Evolutionary conservation across 2,888 invertebrate genomes (phyloP).

Genomic region (Cyclophora albipunctata): DNA sequence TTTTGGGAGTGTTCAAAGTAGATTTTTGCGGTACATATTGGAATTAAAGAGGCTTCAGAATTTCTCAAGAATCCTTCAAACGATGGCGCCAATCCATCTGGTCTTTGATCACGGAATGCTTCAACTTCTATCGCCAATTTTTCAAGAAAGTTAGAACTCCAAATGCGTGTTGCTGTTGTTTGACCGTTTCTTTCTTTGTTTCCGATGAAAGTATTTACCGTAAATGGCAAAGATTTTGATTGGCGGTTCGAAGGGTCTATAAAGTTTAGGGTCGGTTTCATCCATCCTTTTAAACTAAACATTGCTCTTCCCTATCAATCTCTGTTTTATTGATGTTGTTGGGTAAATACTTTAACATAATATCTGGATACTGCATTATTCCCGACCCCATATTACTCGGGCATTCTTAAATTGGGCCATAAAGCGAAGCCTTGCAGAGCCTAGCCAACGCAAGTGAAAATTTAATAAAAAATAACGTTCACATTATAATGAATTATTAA

Average conservation of each 20-base stretch:
- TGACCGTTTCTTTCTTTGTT: slow-evolving; percentile 44
- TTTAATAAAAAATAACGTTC: slow-evolving; percentile 63
- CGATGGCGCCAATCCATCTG: slow-evolving; percentile 34
- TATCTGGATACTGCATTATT: slow-evolving; percentile 39
- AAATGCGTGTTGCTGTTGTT: slow-evolving; percentile 41
- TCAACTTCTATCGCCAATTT: slow-evolving; percentile 47
- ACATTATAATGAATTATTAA: slow-evolving; percentile 57
- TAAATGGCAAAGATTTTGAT: slow-evolving; percentile 43
- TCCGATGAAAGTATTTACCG: slow-evolving; percentile 35
- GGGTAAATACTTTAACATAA: slow-evolving; percentile 4
- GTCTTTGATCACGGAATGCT: slow-evolving; percentile 57
- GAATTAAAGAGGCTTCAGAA: slow-evolving; percentile 36
- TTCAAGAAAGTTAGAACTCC: slow-evolving; percentile 40
- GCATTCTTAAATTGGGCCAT: slow-evolving; percentile 63
- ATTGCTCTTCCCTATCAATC: slow-evolving; percentile 11
- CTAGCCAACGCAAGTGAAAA: slow-evolving; percentile 48
- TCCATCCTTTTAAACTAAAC: slow-evolving; percentile 35
- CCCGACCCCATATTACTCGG: slow-evolving; percentile 52
- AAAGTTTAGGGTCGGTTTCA: slow-evolving; percentile 34
- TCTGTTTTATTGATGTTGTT: neutral
- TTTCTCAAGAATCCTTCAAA: slow-evolving; percentile 29
- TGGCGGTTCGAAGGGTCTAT: slow-evolving; percentile 31
- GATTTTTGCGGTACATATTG: slow-evolving; percentile 58
- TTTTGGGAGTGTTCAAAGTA: slow-evolving; percentile 58
- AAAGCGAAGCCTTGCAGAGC: slow-evolving; percentile 54